Evolutionary conservation across 2,797 vertebrate species (phyloP), one percentile per base, ranked within the genome.

Genomic region (Lepilemur ruficaudatus): DNA sequence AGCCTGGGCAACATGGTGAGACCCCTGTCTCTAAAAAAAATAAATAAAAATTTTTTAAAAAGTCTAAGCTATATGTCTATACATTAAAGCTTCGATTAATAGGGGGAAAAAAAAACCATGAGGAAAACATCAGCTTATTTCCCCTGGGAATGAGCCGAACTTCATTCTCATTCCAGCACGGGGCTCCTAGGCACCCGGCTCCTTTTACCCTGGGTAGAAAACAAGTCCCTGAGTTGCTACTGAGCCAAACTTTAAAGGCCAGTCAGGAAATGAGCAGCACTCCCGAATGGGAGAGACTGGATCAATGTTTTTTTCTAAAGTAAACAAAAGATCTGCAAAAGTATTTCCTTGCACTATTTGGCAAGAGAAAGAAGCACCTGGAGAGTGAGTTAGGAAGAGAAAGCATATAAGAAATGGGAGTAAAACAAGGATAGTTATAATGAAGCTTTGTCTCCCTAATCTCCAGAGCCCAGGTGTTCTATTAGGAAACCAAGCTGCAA

Each of bases 291-390:
- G 88, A 91, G 94, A 92, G 92, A 67, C 94, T 92, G 65, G 95
- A 93, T 93, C 94, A 41, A 38, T 79, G 82, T 78, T 92, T 85
- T 72, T 81, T 88, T 81, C 87, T 96, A 95, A 97, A 97, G 87
- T 91, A 98, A 97, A 97, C 96, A 97, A 96, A 96, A 96, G 97
- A 96, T 94, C 92, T 94, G 96, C 96, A 91, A 57, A 97, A 96
- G 96, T 94, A 95, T 97, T 98, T 97, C 95, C 97, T 97, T 94
- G 97, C 90, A 89, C 97, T 94, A 91, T 98, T 97, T 97, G 97
- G 96, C 96, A 97, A 93, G 89, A 96, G 83, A 96, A 97, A 97
- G 97, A 84, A 95, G 97, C 97, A 96, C 96, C 97, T 97, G 97
- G 97, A 96, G 96, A 97, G 94, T 76, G 86, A 89, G 89, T 90